These are phyloP conservation scores for Gorsachius magnificus DNA, from an alignment of 2,797 vertebrate species.

Conservation along the genomic window DNA sequence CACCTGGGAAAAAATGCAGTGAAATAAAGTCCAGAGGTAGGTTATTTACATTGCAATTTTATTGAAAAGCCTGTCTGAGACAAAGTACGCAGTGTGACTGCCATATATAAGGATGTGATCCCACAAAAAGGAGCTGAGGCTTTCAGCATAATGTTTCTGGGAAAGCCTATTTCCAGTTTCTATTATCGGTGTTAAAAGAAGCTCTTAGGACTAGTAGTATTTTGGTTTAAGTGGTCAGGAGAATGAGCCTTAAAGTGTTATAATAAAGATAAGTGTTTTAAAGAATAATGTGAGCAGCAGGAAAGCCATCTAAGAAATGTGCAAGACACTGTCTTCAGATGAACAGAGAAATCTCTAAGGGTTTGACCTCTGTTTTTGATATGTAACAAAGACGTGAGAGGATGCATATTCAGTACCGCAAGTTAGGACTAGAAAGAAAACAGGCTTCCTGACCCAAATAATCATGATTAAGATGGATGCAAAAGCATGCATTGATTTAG, in stretches of 20 bases:
- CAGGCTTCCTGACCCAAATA: not conserved
- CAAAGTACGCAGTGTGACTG: not conserved
- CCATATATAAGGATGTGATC: not conserved
- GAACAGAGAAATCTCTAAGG: not conserved
- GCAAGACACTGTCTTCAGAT: not conserved
- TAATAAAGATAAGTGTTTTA: not conserved
- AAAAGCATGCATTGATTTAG: not conserved
- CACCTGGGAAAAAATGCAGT: not conserved
- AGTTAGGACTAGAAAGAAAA: not conserved
- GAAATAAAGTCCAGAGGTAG: not conserved
- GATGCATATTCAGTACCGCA: not conserved
- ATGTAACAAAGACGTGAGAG: not conserved
- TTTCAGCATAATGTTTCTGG: constrained; percentile 17
- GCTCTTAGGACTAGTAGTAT: not conserved
- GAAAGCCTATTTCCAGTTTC: constrained; percentile 6
- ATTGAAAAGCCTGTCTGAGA: not conserved
- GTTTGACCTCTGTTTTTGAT: not conserved
- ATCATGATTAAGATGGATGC: not conserved
- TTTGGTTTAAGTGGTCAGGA: constrained; percentile 5
- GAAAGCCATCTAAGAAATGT: not conserved
- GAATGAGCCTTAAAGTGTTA: not conserved
- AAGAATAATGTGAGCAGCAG: not conserved
- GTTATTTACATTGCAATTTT: constrained; percentile 15
- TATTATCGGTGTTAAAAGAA: not conserved
- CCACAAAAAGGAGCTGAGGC: not conserved